Conservation (phyloP, 2,113 vertebrate genomes). For the Carlito syrichta region DNA sequence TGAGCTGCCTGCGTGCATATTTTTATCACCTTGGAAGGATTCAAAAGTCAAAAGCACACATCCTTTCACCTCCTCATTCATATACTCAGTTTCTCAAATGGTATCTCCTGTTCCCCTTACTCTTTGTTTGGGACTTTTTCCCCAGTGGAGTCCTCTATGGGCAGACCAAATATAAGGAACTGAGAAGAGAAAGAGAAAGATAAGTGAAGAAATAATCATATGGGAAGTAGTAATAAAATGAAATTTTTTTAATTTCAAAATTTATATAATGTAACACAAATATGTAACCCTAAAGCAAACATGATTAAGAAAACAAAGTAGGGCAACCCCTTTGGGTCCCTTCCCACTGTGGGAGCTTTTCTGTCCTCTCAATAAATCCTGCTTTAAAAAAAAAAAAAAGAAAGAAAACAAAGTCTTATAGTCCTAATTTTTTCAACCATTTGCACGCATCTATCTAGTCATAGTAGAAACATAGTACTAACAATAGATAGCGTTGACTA, state of each 20-base stretch:
- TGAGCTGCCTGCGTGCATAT: background rate
- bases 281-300: background rate
- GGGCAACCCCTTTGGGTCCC: no score
- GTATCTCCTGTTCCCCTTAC: background rate
- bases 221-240: background rate
- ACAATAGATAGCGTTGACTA: no score
- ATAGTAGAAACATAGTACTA: no score
- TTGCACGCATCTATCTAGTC: background rate
- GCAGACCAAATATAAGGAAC: background rate
- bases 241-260: background rate
- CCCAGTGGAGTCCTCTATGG: background rate
- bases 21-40: background rate
- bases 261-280: background rate
- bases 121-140: background rate
- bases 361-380: no score
- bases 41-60: background rate
- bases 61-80: background rate
- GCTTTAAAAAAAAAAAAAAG: no score
- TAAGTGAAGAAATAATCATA: background rate
- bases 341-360: no score
- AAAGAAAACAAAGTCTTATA: background rate
- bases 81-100: background rate
- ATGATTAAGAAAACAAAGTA: background rate
- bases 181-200: slow-evolving; percentile 32
- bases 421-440: background rate